Conservation (phyloP, 2,888 invertebrate species). For the Sphaerophoria taeniata region DNA sequence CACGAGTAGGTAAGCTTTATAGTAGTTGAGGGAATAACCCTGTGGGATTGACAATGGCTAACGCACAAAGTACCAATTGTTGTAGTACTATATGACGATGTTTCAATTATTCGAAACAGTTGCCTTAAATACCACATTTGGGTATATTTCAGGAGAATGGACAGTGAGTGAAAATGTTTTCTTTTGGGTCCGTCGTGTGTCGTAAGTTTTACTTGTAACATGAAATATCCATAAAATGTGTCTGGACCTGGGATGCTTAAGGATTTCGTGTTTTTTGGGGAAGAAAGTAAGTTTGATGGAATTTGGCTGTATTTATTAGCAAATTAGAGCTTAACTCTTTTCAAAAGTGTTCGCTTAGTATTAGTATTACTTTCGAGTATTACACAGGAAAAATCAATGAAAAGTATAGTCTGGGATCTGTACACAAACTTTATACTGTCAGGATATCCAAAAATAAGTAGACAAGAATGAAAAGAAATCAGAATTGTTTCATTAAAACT, state of each 20-base stretch:
- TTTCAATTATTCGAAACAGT: constrained; percentile 68
- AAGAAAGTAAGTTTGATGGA: too few species aligned
- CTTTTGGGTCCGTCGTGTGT: constrained; percentile 13
- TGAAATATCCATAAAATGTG: constrained; percentile 51
- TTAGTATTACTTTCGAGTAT: too few species aligned
- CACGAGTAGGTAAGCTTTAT: constrained; percentile 39
- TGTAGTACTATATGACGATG: constrained; percentile 65
- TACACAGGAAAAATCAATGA: too few species aligned
- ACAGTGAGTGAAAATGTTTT: constrained; percentile 43
- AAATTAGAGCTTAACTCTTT: too few species aligned
- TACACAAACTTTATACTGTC: too few species aligned
- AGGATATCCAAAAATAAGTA: too few species aligned
- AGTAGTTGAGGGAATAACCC: constrained; percentile 65
- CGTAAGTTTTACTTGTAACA: constrained; percentile 15
- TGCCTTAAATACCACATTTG: constrained; percentile 62
- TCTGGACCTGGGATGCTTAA: neutral
- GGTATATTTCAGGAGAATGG: neutral
- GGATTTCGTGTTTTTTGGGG: too few species aligned
- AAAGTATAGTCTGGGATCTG: too few species aligned
- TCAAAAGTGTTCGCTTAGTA: too few species aligned
- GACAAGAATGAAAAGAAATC: too few species aligned
- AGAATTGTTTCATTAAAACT: too few species aligned
- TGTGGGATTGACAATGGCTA: constrained; percentile 56
- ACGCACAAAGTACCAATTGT: constrained; percentile 59
- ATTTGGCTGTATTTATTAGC: too few species aligned